A percentile compares a stretch with the other conserved stretches of the same genome.
Evolutionary conservation across 2,888 invertebrate species (phyloP).

Genomic region (Scaptomyza flava): DNA sequence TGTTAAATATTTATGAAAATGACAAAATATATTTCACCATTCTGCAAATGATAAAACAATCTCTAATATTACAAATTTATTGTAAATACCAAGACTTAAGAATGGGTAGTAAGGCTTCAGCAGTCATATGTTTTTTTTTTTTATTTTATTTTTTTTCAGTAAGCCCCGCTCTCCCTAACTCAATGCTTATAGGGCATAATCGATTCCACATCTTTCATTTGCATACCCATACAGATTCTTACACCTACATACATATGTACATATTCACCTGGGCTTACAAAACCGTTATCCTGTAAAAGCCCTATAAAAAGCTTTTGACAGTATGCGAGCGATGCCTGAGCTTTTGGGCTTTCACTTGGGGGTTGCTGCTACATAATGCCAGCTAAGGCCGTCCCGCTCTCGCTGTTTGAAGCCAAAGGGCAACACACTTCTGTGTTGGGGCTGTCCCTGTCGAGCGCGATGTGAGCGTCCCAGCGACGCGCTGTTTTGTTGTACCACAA

Average conservation of each 20-base stretch:
- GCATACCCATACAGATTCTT: neutral
- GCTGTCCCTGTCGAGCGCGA: slow-evolving; percentile 47
- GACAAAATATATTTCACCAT: neutral
- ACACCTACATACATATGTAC: neutral
- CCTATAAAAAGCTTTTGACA: slow-evolving; percentile 17
- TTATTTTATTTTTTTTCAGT: neutral
- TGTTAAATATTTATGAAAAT: too few relatives aligned
- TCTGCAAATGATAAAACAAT: slow-evolving; percentile 1
- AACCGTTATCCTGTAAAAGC: slow-evolving; percentile 26
- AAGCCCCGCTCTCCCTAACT: neutral
- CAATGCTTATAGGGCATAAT: neutral
- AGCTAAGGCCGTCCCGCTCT: slow-evolving; percentile 30
- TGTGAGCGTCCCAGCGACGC: slow-evolving; percentile 2
- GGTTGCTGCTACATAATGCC: slow-evolving; percentile 29
- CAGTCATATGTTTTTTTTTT: neutral
- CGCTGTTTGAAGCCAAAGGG: neutral
- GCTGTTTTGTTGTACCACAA: slow-evolving; percentile 72
- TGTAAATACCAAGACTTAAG: neutral
- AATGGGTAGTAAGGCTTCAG: too few relatives aligned
- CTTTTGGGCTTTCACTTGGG: slow-evolving; percentile 24
- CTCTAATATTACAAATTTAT: neutral
- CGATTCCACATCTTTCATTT: neutral
- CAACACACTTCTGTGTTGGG: neutral
- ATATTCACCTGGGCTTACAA: slow-evolving; percentile 20
- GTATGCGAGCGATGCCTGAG: slow-evolving; percentile 22